A percentile compares a stretch with the other conserved stretches of the same genome.
Conservation (phyloP, 2,113 vertebrate genomes). For the Coreoperca whiteheadi region DNA sequence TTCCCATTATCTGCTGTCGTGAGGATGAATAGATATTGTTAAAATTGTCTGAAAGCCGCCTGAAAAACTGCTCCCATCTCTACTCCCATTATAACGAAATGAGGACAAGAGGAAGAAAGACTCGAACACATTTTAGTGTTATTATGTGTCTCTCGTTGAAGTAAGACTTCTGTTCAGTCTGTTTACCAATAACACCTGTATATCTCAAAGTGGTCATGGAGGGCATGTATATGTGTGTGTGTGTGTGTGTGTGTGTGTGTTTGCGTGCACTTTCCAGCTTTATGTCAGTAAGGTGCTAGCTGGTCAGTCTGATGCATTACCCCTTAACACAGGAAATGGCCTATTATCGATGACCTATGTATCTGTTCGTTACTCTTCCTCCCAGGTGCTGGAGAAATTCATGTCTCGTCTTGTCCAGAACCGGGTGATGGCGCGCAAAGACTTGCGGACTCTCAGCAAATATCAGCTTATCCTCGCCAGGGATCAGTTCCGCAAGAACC, state of each 20-base stretch:
- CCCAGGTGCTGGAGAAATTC: constrained; percentile 91
- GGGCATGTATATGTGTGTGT: background rate
- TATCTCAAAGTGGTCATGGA: constrained; percentile 1
- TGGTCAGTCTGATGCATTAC: background rate
- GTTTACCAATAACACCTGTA: background rate
- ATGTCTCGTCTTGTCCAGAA: constrained; percentile 87
- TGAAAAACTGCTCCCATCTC: constrained; percentile 43
- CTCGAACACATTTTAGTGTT: constrained; percentile 1
- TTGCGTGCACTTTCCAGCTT: background rate
- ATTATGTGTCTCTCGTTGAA: constrained; percentile 32
- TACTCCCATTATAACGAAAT: constrained; percentile 53
- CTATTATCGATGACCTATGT: constrained; percentile 29
- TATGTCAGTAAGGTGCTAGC: background rate
- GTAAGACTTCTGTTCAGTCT: constrained; percentile 28
- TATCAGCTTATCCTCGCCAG: constrained; percentile 95
- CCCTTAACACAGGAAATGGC: constrained; percentile 33
- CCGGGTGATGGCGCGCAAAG: constrained; percentile 85
- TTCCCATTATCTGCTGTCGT: constrained; percentile 24
- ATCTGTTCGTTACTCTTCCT: background rate
- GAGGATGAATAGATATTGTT: constrained; percentile 59
- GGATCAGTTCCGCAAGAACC: constrained; percentile 95
- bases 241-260: constrained; percentile 2
- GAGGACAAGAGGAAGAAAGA: constrained; percentile 41
- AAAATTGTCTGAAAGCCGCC: constrained; percentile 49
- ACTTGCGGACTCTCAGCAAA: constrained; percentile 90